These are phyloP conservation scores for Graptemys geographica DNA, from an alignment of 2,797 vertebrate genomes.

Conservation along the genomic window DNA sequence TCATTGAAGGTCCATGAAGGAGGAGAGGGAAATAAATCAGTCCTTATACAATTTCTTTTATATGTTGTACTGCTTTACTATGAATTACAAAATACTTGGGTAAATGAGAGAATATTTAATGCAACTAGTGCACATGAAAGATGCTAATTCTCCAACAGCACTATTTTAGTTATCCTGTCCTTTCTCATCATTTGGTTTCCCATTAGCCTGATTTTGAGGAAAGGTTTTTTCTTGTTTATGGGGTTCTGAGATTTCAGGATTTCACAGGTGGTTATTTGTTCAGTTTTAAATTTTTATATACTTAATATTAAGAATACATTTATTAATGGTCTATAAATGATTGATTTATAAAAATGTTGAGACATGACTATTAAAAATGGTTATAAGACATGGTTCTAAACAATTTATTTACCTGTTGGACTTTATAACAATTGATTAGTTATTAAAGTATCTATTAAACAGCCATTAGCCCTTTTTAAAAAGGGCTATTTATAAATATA, in stretches of 20 bases:
- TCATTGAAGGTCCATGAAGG: background rate
- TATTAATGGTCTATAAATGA: no score
- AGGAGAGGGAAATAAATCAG: background rate
- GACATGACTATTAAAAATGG: no score
- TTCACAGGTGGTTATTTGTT: no score
- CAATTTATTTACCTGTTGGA: background rate
- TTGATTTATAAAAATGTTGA: no score
- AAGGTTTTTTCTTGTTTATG: background rate
- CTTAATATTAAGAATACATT: no score
- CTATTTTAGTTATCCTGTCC: background rate
- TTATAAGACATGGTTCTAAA: background rate
- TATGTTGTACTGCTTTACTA: background rate
- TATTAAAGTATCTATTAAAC: background rate
- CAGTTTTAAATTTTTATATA: no score
- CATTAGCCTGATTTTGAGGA: background rate
- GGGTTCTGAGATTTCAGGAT: background rate
- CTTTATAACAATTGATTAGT: background rate
- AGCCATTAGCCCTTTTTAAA: background rate
- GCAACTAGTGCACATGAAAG: background rate
- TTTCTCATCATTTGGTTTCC: background rate
- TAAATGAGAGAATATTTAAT: background rate
- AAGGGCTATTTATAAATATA: background rate
- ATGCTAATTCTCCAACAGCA: background rate
- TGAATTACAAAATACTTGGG: background rate
- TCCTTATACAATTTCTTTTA: background rate